Conservation (phyloP, 2,888 invertebrate species). For the Chloroclysta siterata region DNA sequence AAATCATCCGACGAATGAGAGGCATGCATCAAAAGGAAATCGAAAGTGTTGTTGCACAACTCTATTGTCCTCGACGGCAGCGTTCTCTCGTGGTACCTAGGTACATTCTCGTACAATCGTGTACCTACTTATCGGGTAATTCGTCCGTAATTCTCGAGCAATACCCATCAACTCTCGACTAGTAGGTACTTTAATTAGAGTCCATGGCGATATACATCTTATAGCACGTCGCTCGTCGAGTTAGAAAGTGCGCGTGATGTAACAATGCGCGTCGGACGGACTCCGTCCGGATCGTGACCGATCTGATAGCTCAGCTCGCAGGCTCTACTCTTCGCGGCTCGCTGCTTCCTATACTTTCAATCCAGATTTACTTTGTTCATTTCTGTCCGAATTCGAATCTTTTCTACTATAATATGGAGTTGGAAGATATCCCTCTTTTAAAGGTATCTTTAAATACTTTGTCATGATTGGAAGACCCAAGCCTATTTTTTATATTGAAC, state of each 20-base stretch:
- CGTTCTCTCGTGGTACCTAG: conserved; percentile 43
- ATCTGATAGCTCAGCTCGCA: conserved; percentile 57
- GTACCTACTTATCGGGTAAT: conserved; percentile 52
- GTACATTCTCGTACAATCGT: conserved; percentile 36
- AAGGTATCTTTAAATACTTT: no score
- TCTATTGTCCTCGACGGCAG: conserved; percentile 64
- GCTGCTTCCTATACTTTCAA: conserved; percentile 45
- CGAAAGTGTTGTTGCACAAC: conserved; percentile 72
- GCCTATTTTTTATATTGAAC: no score
- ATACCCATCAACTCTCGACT: conserved; percentile 50
- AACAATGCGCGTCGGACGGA: conserved; percentile 63
- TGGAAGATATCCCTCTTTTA: not conserved
- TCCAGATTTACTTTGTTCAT: conserved; percentile 22
- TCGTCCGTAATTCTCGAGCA: conserved; percentile 56
- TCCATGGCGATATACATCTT: conserved; percentile 72
- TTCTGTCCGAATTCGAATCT: not conserved
- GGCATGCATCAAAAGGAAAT: conserved; percentile 61
- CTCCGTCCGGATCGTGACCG: conserved; percentile 61
- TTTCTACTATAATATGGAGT: not conserved
- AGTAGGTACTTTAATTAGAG: conserved; percentile 70
- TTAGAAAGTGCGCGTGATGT: conserved; percentile 77
- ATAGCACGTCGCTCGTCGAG: conserved; percentile 60
- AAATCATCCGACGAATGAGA: conserved; percentile 57
- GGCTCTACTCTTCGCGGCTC: conserved; percentile 49
- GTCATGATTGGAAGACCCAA: no score